Evolutionary conservation across 2,113 vertebrate genomes (phyloP).

Genomic region (Nibea coibor): DNA sequence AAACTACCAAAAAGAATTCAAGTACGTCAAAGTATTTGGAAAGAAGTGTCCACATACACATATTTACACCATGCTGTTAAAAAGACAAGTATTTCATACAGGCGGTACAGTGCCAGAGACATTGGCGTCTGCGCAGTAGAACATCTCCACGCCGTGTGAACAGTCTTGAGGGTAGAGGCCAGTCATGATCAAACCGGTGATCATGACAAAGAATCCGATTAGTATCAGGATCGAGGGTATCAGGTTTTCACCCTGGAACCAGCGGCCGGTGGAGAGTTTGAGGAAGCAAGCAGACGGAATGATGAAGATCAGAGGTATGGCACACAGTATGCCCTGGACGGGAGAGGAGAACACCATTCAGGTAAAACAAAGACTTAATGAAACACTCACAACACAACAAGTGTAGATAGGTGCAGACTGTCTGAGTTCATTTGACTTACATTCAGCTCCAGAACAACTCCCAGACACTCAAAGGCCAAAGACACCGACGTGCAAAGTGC

Average conservation of each 20-base stretch:
- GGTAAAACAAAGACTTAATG: neutral
- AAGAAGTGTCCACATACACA: neutral
- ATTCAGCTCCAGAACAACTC: conserved; percentile 92
- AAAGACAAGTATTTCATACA: conserved; percentile 7
- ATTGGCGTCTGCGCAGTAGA: conserved; percentile 89
- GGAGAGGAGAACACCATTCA: conserved; percentile 34
- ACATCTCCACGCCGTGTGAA: conserved; percentile 93
- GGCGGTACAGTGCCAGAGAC: conserved; percentile 79
- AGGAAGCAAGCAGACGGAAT: conserved; percentile 93
- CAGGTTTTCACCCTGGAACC: conserved; percentile 88
- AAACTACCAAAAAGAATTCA: neutral
- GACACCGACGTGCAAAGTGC: conserved; percentile 85
- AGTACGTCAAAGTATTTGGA: neutral
- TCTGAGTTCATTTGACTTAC: conserved; percentile 83
- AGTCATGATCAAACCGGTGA: conserved; percentile 88
- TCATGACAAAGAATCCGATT: conserved; percentile 89
- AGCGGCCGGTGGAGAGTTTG: conserved; percentile 88
- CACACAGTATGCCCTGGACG: conserved; percentile 90
- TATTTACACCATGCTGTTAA: neutral
- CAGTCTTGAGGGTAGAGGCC: conserved; percentile 88
- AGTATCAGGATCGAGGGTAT: conserved; percentile 85
- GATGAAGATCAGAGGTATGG: conserved; percentile 95
- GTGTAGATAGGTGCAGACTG: neutral
- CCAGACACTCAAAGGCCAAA: conserved; percentile 90
- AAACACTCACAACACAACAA: neutral